Evolutionary conservation across 2,113 vertebrate genomes (phyloP), one percentile per base, ranked within the genome.

Genomic region (Propithecus coquereli): DNA sequence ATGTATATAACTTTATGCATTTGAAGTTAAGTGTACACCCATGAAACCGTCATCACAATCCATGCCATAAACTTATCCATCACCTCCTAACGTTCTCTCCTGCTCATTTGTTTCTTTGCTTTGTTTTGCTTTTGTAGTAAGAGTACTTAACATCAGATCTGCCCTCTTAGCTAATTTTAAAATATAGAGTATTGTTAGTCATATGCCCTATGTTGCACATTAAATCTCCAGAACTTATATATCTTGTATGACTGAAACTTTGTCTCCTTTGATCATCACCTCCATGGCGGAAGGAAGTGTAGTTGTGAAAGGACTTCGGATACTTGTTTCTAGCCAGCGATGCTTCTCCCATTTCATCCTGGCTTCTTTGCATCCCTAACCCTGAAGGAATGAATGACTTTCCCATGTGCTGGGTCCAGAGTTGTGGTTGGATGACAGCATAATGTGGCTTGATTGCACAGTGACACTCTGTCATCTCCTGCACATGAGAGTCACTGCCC

Each of bases 391-490:
- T 32, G 37, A 74, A 34, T 11, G 40, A n/a, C 34, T 6, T 71
- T 23, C 6, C 22, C 45, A 16, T 5, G 10, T 9, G 40, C 40
- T 9, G 2, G 27, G 47, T 10, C 25, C 16, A 27, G 17, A 22
- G 32, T 23, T 6, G 3, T 8, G 20, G 1, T 23, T 27, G 12
- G 12, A 50, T 47, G 30, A 32, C 32, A n/a, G 30, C 1, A 3
- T 43, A 10, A 2, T 2, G 61, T 2, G 30, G 70, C 20, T 25
- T 14, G 30, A 17, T 54, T 14, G 6, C 3, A 14, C 0, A 3
- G 61, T 2, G 8, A 22, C 43, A 27, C 25, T 9, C 22, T 4
- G 1, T n/a, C 12, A 20, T 59, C 30, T 59, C 23, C 16, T 32
- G 11, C 13, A 52, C 8, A 6, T 70, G 40, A 57, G 68, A 9